Percentiles rank a stretch among this genome's conserved stretches.
Evolutionary conservation across 2,888 invertebrate species (phyloP).

Genomic region (Dryadula phaetusa): DNA sequence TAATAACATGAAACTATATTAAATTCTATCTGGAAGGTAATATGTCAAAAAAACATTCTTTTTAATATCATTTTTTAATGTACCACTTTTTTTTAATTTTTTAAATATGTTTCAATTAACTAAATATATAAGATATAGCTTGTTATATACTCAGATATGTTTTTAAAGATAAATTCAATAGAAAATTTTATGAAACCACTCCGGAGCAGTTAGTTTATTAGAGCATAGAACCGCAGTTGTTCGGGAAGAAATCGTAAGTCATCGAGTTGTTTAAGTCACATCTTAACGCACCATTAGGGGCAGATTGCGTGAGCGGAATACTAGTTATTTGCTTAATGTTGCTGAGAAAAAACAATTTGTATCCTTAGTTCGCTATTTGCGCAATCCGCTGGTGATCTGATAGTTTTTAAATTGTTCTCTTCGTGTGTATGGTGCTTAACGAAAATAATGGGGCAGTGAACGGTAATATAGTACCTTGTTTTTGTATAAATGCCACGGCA

Average conservation of each 20-base stretch:
- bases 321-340: conserved; percentile 77
- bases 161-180: neutral
- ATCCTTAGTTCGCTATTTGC: conserved; percentile 50
- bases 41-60: neutral
- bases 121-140: too few relatives aligned
- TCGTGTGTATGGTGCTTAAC: conserved; percentile 29
- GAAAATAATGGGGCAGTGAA: conserved; percentile 17
- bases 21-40: neutral
- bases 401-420: conserved; percentile 49
- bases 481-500: neutral
- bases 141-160: neutral
- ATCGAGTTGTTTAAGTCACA: conserved; percentile 71
- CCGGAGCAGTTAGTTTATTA: neutral
- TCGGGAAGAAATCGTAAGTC: conserved; percentile 67
- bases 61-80: neutral
- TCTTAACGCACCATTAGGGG: conserved; percentile 77
- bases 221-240: conserved; percentile 43
- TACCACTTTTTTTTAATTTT: too few relatives aligned
- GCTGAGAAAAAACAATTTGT: conserved; percentile 75
- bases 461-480: conserved; percentile 6
- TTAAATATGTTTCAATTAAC: too few relatives aligned
- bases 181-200: neutral
- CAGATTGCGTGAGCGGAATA: conserved; percentile 75
- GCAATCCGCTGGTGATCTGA: conserved; percentile 44
- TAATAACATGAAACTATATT: neutral